phyloP scores from a whole-genome alignment of 2,797 vertebrate genomes.

The Xenopus petersii region DNA sequence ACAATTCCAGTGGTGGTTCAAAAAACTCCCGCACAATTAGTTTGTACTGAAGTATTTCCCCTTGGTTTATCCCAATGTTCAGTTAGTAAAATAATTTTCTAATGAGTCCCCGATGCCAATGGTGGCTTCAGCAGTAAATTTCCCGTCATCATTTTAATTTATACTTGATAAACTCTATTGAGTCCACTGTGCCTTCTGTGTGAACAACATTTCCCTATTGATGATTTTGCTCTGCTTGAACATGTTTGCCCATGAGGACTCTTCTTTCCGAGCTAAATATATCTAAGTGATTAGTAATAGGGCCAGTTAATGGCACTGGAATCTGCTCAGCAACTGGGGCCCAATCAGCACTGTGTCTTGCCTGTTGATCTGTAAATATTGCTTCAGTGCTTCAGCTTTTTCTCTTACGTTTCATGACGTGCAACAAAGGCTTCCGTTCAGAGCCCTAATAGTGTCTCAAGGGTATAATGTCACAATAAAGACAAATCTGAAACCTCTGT shows the following conservation, averaged over 20 bases:
- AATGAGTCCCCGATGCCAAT: conserved; percentile 21
- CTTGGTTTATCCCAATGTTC: conserved; percentile 20
- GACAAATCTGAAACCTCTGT: no score
- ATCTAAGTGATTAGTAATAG: conserved; percentile 12
- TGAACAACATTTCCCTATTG: conserved; percentile 36
- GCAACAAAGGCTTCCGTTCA: conserved; percentile 9
- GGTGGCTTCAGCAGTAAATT: not conserved
- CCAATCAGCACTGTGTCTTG: conserved; percentile 6
- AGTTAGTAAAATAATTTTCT: conserved; percentile 28
- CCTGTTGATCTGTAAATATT: conserved; percentile 27
- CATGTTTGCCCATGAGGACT: conserved; percentile 22
- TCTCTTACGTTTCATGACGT: conserved; percentile 18
- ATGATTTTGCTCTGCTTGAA: conserved; percentile 31
- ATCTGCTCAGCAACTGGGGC: conserved; percentile 20
- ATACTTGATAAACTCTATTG: conserved; percentile 9
- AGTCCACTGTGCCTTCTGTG: conserved; percentile 15
- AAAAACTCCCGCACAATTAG: not conserved
- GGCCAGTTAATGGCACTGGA: conserved; percentile 7
- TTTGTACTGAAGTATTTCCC: not conserved
- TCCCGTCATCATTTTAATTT: conserved; percentile 26
- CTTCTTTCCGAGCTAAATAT: conserved; percentile 32
- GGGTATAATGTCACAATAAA: no score
- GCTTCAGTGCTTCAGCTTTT: conserved; percentile 13
- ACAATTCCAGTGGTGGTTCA: not conserved
- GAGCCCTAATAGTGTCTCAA: no score